Base-by-base conservation (phyloP, 1,140 invertebrate species). In the Radopholus similis region DNA sequence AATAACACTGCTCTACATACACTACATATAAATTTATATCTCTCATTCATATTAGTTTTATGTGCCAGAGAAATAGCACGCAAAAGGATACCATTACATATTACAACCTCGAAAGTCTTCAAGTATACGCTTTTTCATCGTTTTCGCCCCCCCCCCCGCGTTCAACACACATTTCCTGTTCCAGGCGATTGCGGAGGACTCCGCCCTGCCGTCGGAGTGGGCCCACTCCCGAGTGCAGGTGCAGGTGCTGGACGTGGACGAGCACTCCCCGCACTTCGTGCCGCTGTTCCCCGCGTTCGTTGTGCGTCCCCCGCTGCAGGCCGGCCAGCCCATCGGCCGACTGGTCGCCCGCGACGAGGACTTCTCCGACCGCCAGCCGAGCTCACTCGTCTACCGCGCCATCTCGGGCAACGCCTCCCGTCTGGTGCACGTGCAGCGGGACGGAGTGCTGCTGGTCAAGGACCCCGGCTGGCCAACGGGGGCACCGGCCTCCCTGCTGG, bases 311-410 rank as follows among this genome's bases (percentile, higher is more conserved):
- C 54, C 44, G 23, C 21, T 63, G 30, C 37, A 56, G 18, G 51
- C 60, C 11, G 75, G 75, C 32, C 38, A 60, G 13, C 18, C n/a
- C 2, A 63, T 77, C 42, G 75, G 76, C 23, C 56, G 57, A 54
- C 38, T 77, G 28, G 11, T 30, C 4, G 75, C 72, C 11, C 49
- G 44, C 9, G 75, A 77, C 57, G 51, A 55, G 26, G 75, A 78
- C 56, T 71, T 68, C 42, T 38, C 38, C 26, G 75, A 71, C 51
- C 37, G 59, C 42, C 66, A 38, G 6, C 21, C 23, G 6, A 26
- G 30, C 32, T 47, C 59, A 47, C 21, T 71, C 8, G n/a, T 6
- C 4, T 76, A 18, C 37, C 9, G 38, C 9, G 30, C 57, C 30
- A 64, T 49, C 37, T 35, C 32, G 44, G 70, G 66, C 47, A 71